These are phyloP conservation scores for Ptychoptera contaminata DNA, from an alignment of 2,888 invertebrate species.

Conservation along the genomic window DNA sequence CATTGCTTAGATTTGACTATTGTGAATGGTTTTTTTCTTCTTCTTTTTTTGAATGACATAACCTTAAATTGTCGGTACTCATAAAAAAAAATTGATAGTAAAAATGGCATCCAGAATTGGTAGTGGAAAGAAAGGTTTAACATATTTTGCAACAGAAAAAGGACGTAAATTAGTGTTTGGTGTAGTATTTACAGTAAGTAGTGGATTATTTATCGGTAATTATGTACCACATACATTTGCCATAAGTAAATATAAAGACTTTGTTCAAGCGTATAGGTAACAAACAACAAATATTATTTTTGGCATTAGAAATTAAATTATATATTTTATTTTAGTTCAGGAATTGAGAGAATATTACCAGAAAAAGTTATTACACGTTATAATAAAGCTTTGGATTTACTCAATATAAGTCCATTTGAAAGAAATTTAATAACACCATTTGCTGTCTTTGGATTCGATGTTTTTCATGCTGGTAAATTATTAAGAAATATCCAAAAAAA, in stretches of 20 bases:
- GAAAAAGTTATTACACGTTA: constrained; percentile 34
- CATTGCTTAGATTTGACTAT: too few species aligned
- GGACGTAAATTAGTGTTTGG: constrained; percentile 38
- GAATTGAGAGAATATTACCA: constrained; percentile 39
- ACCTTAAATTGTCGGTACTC: too few species aligned
- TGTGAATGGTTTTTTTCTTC: too few species aligned
- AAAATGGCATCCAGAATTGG: too few species aligned
- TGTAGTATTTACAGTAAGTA: constrained; percentile 30
- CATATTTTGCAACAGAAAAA: constrained; percentile 37
- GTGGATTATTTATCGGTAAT: constrained; percentile 31
- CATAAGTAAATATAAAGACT: constrained; percentile 41
- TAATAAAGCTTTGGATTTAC: constrained; percentile 40
- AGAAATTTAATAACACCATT: constrained; percentile 44
- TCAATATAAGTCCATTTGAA: constrained; percentile 37
- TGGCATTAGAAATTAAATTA: background rate
- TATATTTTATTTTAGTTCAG: constrained; percentile 34
- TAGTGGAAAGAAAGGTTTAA: too few species aligned
- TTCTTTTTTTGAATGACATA: too few species aligned
- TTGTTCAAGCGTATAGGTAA: constrained; percentile 50
- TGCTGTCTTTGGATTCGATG: constrained; percentile 54
- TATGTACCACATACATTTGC: constrained; percentile 45
- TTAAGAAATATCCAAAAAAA: background rate
- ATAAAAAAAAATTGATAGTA: too few species aligned
- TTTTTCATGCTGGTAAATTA: constrained; percentile 46
- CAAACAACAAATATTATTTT: constrained; percentile 13